These are phyloP conservation scores for Melanotaenia boesemani DNA, from an alignment of 2,797 vertebrate species.

Conservation along the genomic window DNA sequence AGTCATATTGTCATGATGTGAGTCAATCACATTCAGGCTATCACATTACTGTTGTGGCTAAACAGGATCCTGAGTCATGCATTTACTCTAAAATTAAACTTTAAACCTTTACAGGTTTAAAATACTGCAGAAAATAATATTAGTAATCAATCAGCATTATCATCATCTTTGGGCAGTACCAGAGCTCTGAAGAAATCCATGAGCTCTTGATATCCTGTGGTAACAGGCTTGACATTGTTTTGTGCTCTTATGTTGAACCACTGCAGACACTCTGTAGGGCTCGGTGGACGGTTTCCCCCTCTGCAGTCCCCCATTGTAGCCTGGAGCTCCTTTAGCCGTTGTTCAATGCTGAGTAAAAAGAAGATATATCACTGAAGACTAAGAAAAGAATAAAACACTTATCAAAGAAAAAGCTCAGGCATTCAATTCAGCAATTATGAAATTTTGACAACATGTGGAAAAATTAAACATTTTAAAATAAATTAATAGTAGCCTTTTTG, in stretches of 20 bases:
- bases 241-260: slow-evolving; percentile 85
- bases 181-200: slow-evolving; percentile 89
- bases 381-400: neutral
- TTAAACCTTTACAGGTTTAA: neutral
- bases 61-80: neutral
- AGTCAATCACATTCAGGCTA: neutral
- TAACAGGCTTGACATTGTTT: slow-evolving; percentile 72
- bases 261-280: slow-evolving; percentile 86
- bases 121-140: neutral
- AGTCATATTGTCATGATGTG: neutral
- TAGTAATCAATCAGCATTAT: neutral
- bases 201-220: slow-evolving; percentile 84
- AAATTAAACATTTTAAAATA: neutral
- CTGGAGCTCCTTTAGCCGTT: slow-evolving; percentile 89
- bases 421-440: neutral
- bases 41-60: neutral
- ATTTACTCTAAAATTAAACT: neutral
- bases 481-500: neutral
- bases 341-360: slow-evolving; percentile 85
- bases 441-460: neutral
- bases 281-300: slow-evolving; percentile 79
- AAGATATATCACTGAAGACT: slow-evolving; percentile 12
- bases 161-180: slow-evolving; percentile 79
- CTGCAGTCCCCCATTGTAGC: slow-evolving; percentile 83
- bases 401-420: neutral